These are phyloP conservation scores for Lampris incognitus DNA, from an alignment of 2,113 vertebrate species.

Conservation along the genomic window DNA sequence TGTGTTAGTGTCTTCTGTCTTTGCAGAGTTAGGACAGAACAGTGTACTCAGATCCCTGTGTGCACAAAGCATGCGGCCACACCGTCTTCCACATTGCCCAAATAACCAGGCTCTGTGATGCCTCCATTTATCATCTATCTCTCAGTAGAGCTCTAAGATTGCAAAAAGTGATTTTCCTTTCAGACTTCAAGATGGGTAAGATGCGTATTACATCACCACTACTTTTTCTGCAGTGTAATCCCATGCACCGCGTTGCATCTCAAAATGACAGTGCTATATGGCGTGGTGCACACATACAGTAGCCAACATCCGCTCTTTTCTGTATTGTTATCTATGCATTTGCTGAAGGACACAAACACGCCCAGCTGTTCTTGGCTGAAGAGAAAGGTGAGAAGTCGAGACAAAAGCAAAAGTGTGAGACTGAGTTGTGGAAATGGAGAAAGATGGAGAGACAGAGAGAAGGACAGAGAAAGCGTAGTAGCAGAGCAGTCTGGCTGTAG, in stretches of 20 bases:
- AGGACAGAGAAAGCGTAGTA: slow-evolving; percentile 27
- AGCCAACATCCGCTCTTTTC: slow-evolving; percentile 38
- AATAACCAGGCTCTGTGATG: slow-evolving; percentile 16
- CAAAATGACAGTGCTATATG: slow-evolving; percentile 23
- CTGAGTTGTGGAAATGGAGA: slow-evolving; percentile 24
- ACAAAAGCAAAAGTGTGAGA: too few species aligned
- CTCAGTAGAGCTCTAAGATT: slow-evolving; percentile 62
- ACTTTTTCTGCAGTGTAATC: slow-evolving; percentile 43
- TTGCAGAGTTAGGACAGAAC: slow-evolving; percentile 28
- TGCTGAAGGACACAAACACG: slow-evolving; percentile 1
- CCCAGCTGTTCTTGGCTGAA: not conserved
- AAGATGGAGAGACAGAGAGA: not conserved
- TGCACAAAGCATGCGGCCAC: slow-evolving; percentile 56
- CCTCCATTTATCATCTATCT: slow-evolving; percentile 40
- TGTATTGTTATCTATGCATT: slow-evolving; percentile 22
- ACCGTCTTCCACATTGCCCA: slow-evolving; percentile 31
- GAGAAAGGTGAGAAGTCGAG: not conserved
- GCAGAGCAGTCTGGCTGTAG: slow-evolving; percentile 55
- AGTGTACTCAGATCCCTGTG: slow-evolving; percentile 10
- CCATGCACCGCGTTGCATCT: slow-evolving; percentile 23
- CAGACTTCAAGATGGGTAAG: slow-evolving; percentile 75
- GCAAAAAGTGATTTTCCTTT: slow-evolving; percentile 71
- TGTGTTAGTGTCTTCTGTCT: slow-evolving; percentile 6
- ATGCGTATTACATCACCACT: slow-evolving; percentile 45
- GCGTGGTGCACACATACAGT: not conserved